phyloP scores from a whole-genome alignment of 2,113 vertebrate species.

The Salvator merianae region DNA sequence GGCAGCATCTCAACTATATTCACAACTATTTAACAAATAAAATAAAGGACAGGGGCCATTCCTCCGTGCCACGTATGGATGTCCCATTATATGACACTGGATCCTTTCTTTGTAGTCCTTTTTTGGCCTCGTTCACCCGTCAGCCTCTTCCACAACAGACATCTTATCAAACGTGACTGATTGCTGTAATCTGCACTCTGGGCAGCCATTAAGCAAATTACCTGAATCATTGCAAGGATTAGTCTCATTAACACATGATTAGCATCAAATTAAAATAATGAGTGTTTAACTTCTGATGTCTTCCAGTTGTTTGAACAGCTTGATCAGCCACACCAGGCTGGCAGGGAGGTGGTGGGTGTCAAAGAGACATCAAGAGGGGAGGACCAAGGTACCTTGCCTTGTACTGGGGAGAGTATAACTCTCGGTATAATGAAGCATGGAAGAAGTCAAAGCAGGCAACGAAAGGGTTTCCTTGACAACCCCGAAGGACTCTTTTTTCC shows the following conservation, averaged over 20 bases:
- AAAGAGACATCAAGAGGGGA: conserved; percentile 64
- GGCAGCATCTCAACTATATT: neutral
- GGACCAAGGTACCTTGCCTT: conserved; percentile 50
- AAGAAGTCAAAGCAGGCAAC: neutral
- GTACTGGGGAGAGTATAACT: conserved; percentile 2
- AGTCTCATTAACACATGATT: conserved; percentile 99
- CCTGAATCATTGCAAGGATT: conserved; percentile 99
- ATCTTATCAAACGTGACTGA: conserved; percentile 99
- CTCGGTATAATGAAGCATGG: conserved; percentile 36
- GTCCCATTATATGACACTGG: conserved; percentile 48
- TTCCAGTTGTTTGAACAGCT: conserved; percentile 99
- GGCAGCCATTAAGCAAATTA: conserved; percentile 99
- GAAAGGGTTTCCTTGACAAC: conserved; percentile 24
- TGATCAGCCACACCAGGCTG: conserved; percentile 92
- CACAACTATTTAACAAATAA: neutral
- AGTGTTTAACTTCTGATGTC: conserved; percentile 99
- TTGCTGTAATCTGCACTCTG: conserved; percentile 98
- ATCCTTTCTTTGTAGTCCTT: conserved; percentile 74
- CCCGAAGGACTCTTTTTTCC: neutral
- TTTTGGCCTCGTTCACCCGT: conserved; percentile 83
- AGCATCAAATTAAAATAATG: conserved; percentile 99
- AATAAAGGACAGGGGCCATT: neutral
- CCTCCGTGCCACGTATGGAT: neutral
- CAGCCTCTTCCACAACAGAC: conserved; percentile 86
- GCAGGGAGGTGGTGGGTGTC: conserved; percentile 76